Evolutionary conservation across 1,140 invertebrate species (phyloP).

Genomic region (Ptiloglossa arizonensis): DNA sequence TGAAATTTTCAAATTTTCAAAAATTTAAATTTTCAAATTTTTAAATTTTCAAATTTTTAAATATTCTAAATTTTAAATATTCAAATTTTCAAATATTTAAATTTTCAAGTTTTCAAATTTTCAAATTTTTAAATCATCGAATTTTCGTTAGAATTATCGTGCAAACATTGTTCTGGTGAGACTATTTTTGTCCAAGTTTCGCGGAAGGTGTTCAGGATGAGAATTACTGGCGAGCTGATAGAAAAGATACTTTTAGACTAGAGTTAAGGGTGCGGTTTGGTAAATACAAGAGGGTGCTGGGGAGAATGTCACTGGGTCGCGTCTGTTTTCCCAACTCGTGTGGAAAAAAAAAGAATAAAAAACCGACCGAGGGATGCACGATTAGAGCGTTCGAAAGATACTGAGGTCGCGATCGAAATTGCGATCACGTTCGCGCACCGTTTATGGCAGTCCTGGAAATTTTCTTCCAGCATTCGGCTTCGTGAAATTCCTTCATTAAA

Average conservation of each 20-base stretch:
- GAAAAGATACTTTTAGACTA: constrained; percentile 9
- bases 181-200: not conserved
- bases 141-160: not conserved
- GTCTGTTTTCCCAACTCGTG: not conserved
- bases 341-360: not conserved
- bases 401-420: constrained; percentile 9
- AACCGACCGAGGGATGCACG: not conserved
- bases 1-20: too few relatives aligned
- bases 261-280: not conserved
- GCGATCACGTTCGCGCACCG: not conserved
- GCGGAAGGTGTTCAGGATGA: not conserved
- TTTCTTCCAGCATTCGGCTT: not conserved
- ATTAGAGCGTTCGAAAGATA: constrained; percentile 26
- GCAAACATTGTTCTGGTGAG: not conserved
- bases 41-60: too few relatives aligned
- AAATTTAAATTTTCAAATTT: too few relatives aligned
- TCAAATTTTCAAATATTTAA: too few relatives aligned
- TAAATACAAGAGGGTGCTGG: not conserved
- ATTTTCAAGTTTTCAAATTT: too few relatives aligned
- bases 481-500: not conserved
- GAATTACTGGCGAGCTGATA: not conserved
- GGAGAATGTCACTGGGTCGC: not conserved
- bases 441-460: not conserved
- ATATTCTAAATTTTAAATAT: too few relatives aligned
- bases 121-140: too few relatives aligned